phyloP scores from a whole-genome alignment of 2,797 vertebrate genomes.

The Bradypodion pumilum region DNA sequence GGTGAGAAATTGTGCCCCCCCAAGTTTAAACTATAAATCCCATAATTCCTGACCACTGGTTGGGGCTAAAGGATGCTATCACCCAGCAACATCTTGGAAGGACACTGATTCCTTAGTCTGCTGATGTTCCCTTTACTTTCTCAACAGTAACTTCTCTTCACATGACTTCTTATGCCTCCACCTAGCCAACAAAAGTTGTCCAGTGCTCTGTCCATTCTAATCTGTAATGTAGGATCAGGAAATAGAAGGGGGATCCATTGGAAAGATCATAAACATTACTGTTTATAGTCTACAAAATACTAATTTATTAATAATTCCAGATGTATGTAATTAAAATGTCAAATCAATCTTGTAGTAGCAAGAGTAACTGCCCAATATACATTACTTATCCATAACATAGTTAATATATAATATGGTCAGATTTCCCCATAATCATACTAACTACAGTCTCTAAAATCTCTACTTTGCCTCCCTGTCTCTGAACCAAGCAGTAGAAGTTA shows the following conservation, averaged over 20 bases:
- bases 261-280: background rate
- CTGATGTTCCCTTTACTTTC: background rate
- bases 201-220: background rate
- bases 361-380: background rate
- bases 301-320: conserved; percentile 7
- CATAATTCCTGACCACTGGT: background rate
- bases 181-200: background rate
- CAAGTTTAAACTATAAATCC: background rate
- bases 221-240: background rate
- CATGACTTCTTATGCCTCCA: background rate
- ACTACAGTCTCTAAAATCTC: background rate
- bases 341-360: background rate
- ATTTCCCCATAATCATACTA: background rate
- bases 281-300: background rate
- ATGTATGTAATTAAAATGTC: background rate
- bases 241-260: background rate
- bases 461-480: background rate
- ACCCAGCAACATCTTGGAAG: background rate
- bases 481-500: background rate
- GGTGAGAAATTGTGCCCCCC: background rate
- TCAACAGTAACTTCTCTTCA: background rate
- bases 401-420: background rate
- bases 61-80: background rate
- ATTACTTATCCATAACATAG: background rate
- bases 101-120: background rate